phyloP scores from a whole-genome alignment of 2,113 vertebrate genomes.

The Nyctibius bracteatus region DNA sequence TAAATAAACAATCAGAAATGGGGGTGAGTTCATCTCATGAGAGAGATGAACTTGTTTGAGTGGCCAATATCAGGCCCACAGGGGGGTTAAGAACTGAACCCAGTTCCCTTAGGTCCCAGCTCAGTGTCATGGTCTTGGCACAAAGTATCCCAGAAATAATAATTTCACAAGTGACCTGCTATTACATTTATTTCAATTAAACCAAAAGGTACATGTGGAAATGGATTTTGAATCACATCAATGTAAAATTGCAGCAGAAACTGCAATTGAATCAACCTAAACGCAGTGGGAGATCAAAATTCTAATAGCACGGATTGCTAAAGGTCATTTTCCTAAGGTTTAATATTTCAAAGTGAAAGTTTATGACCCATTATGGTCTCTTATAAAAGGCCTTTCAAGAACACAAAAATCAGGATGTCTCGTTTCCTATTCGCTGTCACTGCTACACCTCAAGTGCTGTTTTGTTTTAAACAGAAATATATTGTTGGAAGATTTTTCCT shows the following conservation, averaged over 20 bases:
- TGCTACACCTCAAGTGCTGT: background rate
- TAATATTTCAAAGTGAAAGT: background rate
- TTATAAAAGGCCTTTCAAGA: background rate
- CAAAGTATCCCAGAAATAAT: background rate
- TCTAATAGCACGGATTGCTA: background rate
- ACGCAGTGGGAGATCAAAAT: background rate
- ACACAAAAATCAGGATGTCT: background rate
- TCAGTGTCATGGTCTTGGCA: background rate
- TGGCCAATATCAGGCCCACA: background rate
- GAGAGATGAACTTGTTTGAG: background rate
- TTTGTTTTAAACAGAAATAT: background rate
- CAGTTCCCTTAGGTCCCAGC: background rate
- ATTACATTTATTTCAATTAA: background rate
- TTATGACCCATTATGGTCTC: background rate
- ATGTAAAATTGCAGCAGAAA: background rate
- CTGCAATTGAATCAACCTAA: background rate
- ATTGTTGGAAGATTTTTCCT: background rate
- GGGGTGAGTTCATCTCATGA: background rate
- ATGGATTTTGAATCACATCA: background rate
- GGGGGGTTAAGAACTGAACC: background rate
- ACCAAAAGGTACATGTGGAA: accelerated
- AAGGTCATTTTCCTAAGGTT: background rate
- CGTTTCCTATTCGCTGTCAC: background rate
- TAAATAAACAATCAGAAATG: background rate
- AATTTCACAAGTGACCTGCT: background rate